Conservation (phyloP, 2,113 vertebrate genomes). For the Ibidorhyncha struthersii region DNA sequence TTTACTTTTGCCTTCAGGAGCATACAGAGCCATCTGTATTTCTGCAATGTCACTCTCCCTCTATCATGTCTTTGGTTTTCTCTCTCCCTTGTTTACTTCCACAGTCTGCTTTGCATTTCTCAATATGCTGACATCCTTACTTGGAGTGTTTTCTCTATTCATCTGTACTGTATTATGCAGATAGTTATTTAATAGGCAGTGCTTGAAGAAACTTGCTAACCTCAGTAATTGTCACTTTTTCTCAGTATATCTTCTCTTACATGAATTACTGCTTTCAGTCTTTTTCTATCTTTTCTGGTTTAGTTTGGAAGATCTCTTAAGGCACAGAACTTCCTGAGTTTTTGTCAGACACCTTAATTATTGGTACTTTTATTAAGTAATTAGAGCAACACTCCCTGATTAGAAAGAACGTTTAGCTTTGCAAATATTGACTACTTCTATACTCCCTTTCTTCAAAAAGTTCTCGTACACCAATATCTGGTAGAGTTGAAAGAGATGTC, state of each 20-base stretch:
- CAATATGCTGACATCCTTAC: too few species aligned
- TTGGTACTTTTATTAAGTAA: neutral
- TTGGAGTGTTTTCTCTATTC: neutral
- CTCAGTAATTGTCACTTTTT: neutral
- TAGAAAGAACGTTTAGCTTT: neutral
- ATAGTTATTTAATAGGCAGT: neutral
- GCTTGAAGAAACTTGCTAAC: neutral
- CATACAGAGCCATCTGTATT: neutral
- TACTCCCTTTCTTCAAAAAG: neutral
- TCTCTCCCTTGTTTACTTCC: neutral
- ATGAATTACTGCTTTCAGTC: neutral
- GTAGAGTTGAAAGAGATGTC: neutral
- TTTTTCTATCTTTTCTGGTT: neutral
- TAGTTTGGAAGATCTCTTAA: neutral
- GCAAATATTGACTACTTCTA: neutral
- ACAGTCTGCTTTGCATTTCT: too few species aligned
- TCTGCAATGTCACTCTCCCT: neutral
- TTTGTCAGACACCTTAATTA: neutral
- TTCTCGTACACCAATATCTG: neutral
- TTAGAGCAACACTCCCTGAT: neutral
- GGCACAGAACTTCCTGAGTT: neutral
- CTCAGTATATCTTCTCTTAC: neutral
- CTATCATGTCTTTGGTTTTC: neutral
- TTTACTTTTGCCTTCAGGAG: neutral
- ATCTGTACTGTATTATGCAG: neutral